These are phyloP conservation scores for Phaethon lepturus DNA, from an alignment of 2,113 vertebrate species.

Conservation along the genomic window DNA sequence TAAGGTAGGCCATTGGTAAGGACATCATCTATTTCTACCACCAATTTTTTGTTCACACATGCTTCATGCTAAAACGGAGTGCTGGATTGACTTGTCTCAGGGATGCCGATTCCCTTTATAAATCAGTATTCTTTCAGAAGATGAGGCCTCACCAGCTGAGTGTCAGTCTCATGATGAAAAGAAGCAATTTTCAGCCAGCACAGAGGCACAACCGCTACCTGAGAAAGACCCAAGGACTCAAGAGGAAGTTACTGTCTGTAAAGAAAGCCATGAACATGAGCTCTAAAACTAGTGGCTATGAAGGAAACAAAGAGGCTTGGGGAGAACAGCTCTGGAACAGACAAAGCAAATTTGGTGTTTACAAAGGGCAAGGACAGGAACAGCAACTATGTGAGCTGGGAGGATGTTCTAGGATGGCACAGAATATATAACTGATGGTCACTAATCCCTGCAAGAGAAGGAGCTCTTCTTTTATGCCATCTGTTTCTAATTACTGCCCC, in stretches of 20 bases:
- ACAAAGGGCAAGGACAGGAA: conserved; percentile 7
- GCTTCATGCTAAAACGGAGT: not conserved
- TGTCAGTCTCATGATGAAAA: not conserved
- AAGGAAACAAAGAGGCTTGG: not conserved
- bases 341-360: not conserved
- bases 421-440: not conserved
- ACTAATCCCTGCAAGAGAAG: conserved; percentile 16
- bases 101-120: not conserved
- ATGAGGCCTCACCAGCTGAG: not conserved
- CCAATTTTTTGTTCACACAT: not conserved
- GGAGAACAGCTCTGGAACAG: not conserved
- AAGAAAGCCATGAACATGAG: not conserved
- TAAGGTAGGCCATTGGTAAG: not conserved
- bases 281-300: not conserved
- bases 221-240: not conserved
- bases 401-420: not conserved
- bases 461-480: not conserved
- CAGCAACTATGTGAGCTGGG: not conserved
- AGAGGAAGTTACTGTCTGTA: not conserved
- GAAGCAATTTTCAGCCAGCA: not conserved
- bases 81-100: not conserved
- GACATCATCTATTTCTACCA: not conserved
- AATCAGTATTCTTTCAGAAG: not conserved
- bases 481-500: conserved; percentile 35
- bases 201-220: not conserved